These are phyloP conservation scores for Tortrix viridana DNA, from an alignment of 2,888 invertebrate genomes.

Conservation along the genomic window DNA sequence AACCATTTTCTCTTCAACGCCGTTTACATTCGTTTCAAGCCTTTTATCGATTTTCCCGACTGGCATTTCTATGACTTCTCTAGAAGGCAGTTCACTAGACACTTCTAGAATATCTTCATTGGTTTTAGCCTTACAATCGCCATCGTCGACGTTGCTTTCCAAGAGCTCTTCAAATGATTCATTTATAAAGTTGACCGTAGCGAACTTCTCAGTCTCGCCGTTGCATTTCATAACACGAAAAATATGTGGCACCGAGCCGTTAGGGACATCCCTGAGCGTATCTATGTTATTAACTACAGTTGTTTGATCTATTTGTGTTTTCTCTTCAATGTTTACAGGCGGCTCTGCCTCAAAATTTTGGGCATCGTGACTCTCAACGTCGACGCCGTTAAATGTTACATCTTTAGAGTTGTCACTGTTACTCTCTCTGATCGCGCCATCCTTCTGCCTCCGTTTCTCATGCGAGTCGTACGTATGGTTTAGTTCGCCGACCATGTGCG, in stretches of 20 bases:
- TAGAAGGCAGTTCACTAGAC: conserved; percentile 11
- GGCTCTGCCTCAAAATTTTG: conserved; percentile 32
- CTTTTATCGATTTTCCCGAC: conserved; percentile 40
- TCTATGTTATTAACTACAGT: conserved; percentile 14
- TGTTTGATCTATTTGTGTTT: conserved; percentile 10
- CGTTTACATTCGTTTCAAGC: conserved; percentile 49
- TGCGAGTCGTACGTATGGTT: conserved; percentile 61
- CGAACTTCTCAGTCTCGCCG: conserved; percentile 66
- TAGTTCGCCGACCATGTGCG: conserved; percentile 50
- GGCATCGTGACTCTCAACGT: conserved; percentile 28
- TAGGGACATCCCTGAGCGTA: conserved; percentile 33
- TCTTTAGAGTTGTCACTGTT: conserved; percentile 37
- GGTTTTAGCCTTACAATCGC: conserved; percentile 61
- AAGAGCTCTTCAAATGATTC: conserved; percentile 75
- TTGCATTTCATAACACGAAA: conserved; percentile 52
- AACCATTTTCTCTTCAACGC: conserved; percentile 52
- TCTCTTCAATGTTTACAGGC: conserved; percentile 14
- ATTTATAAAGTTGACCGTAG: conserved; percentile 71
- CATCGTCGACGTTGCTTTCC: conserved; percentile 76
- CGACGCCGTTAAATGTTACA: conserved; percentile 41
- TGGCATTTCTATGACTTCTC: conserved; percentile 21
- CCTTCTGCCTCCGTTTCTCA: conserved; percentile 38
- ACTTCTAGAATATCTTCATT: conserved; percentile 37
- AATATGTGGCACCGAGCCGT: conserved; percentile 40
- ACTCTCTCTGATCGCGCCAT: conserved; percentile 38